Evolutionary conservation across 2,888 invertebrate genomes (phyloP), one percentile per base, ranked within the genome.

Genomic region (Gandaritis pyraliata): DNA sequence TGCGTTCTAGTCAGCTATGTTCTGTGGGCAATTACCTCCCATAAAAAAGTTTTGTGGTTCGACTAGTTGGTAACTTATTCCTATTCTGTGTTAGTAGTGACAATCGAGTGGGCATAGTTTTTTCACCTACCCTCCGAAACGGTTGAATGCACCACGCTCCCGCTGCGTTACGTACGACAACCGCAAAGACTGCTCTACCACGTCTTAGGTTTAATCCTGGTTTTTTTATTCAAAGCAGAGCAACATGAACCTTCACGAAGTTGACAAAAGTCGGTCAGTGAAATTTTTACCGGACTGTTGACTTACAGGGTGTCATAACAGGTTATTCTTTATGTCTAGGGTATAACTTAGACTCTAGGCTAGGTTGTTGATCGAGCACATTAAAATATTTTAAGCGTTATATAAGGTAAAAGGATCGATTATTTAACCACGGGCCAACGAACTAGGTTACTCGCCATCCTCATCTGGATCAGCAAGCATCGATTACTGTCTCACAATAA

Each of bases 91-190:
- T 8, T 33, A 45, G 58, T 36, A 76, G 85, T 83, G 78, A 82
- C 81, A 85, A 81, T 73, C 75, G 81, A 85, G 78, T 77, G 86
- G 78, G 72, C 80, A 74, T 73, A 70, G 81, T 88, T 90, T 89
- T 90, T 90, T 83, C 85, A 76, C 68, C 78, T 81, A 84, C 85
- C 86, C 85, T 77, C 72, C 62, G 82, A 77, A 78, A 85, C 83
- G 85, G 81, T 83, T 77, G 80, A 79, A 70, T 82, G 85, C 73
- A 67, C 76, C 70, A 68, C 68, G 74, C 76, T 72, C 80, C 76
- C 15, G 51, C 57, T 46, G 39, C 69, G 73, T 88, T 88, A 87
- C 86, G 41, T 7, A 12, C 38, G 85, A 88, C 81, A 73, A 80
- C 78, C 81, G 77, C 84, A 80, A 48, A 74, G 53, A 53, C 47